Base-by-base conservation (phyloP, 1,140 invertebrate genomes). In the Zaprionus taronus region DNA sequence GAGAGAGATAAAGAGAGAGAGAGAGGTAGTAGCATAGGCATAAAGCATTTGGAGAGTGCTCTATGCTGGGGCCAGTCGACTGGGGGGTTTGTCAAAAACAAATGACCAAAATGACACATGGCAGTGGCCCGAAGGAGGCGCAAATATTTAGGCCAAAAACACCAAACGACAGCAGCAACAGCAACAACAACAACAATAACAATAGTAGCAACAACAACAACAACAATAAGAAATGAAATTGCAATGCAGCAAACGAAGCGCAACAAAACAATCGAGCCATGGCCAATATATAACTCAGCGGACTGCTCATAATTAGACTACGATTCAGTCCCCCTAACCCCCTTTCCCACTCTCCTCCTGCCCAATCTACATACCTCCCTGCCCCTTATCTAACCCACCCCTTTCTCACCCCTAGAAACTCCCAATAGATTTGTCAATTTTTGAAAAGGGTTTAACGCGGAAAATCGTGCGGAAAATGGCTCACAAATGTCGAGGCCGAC, bases 21-120 rank as follows among this genome's bases (percentile, higher is more conserved):
- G 5, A 36, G 20, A 17, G 58, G 22, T 20, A 31, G 47, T 58
- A 49, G n/a, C 41, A 2, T 28, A 31, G n/a, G 62, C 28, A 58
- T 77, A 55, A 58, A 53, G 26, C 22, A 24, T 38, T 22, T 5
- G 41, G 17, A 28, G 31, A 63, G 20, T 28, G 65, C 49, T 56
- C 47, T 14, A 61, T n/a, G 69, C 44, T 55, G 60, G 69, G 80
- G 56, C 64, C 68, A 68, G 70, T 80, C 61, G 61, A 74, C 74
- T 68, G 68, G 78, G 78, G 74, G 66, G 71, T 63, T 90, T 90
- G 81, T 80, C 85, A 67, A 84, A 89, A 89, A 90, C 85, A 90
- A 89, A 89, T 90, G 85, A 85, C 72, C 85, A 84, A 90, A 90
- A 89, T 90, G 85, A 90, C 81, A 90, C 85, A 90, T 83, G 84